phyloP scores from a whole-genome alignment of 2,888 invertebrate genomes.

The Saturnia pavonia region DNA sequence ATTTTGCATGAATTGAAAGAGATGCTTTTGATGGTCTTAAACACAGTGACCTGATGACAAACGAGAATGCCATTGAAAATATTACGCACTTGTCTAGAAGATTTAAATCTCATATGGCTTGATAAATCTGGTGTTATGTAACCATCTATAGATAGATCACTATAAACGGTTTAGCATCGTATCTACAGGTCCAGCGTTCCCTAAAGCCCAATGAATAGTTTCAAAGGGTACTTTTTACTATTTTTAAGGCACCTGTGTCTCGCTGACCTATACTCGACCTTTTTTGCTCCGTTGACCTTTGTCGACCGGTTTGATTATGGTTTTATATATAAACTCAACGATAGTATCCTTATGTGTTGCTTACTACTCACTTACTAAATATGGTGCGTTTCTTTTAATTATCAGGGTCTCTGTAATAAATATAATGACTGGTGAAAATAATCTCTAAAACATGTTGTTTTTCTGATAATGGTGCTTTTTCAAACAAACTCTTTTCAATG shows the following conservation, averaged over 20 bases:
- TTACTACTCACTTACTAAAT: not conserved
- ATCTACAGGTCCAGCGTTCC: constrained; percentile 17
- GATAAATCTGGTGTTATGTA: not conserved
- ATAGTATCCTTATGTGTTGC: not conserved
- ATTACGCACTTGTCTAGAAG: not conserved
- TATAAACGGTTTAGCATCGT: not conserved
- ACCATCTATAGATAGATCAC: constrained; percentile 5
- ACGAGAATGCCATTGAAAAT: not conserved
- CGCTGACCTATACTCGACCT: constrained; percentile 45
- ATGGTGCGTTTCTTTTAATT: not conserved
- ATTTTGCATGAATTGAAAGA: too few relatives aligned
- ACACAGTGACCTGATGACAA: not conserved
- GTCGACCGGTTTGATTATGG: constrained; percentile 19
- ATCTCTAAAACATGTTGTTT: not conserved
- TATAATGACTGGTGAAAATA: not conserved
- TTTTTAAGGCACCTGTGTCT: constrained; percentile 62
- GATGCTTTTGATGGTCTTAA: not conserved
- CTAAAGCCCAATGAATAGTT: constrained; percentile 60
- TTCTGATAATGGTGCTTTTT: not conserved
- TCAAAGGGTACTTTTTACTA: constrained; percentile 58
- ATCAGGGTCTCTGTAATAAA: not conserved
- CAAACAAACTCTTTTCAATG: too few relatives aligned
- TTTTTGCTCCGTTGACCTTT: constrained; percentile 40
- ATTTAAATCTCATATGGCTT: not conserved
- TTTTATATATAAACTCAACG: not conserved